Evolutionary conservation across 1,140 invertebrate genomes (phyloP), one percentile per base, ranked within the genome.

Genomic region (Drosophila neocordata): DNA sequence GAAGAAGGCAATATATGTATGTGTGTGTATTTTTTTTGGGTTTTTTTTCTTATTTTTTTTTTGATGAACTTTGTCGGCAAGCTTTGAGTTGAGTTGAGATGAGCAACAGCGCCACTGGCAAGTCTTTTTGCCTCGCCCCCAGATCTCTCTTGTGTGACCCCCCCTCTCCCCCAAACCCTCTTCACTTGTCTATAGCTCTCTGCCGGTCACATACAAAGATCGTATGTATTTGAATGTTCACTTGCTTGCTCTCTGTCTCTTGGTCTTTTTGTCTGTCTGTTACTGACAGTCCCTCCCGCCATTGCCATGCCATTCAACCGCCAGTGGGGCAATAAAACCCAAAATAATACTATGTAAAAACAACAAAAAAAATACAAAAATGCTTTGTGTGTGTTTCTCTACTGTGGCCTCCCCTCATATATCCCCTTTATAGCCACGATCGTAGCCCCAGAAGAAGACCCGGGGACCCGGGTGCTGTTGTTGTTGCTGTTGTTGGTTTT

Each of bases 281-380:
- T 35, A 4, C n/a, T 24, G 8, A 9, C 51, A 31, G 15, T 11
- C 41, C 41, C 41, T 18, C 41, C 41, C 41, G 41, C 41, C 41
- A 20, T 48, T n/a, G 12, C 37, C 13, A 48, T 48, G 41, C 41
- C 15, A 48, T 48, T 56, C 63, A 59, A 64, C 73, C 51, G 70
- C 67, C 72, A 69, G 64, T 55, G 53, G 38, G 53, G 82, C 69
- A 77, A 87, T 87, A 87, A 87, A 87, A 87, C 65, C 82, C 78
- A 87, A 87, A 87, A 87, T 87, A 87, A 87, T 87, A 87, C 82
- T 87, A 87, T 82, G 83, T 88, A 88, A 82, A 84, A 84, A 84
- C 69, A 69, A 44, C 18, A 44, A 44, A 48, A 48, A 48, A 35
- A 34, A 34, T 1, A 34, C 3, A 34, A 34, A 35, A 48, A 48